Conservation (phyloP, 1,140 invertebrate genomes). For the Trichonephila clavata region DNA sequence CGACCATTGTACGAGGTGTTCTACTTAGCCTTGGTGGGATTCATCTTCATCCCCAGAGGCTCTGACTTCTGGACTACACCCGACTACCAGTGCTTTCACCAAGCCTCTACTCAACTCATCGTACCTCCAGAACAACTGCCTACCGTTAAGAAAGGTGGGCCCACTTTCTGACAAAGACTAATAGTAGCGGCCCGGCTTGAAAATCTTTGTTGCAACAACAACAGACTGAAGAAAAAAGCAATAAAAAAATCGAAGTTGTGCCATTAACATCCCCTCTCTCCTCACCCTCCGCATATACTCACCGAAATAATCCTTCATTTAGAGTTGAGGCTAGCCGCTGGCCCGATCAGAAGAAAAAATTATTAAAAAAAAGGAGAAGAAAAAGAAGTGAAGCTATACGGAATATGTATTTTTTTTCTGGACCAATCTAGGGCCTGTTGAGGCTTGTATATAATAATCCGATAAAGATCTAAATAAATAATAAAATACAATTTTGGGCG, state of each 20-base stretch:
- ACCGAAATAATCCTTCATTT: slow-evolving; percentile 63
- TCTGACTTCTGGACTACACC: slow-evolving; percentile 40
- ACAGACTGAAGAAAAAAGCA: neutral
- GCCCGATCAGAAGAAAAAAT: neutral
- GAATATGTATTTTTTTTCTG: neutral
- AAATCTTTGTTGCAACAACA: slow-evolving; percentile 67
- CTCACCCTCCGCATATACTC: neutral
- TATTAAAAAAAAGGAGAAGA: neutral
- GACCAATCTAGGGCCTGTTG: neutral
- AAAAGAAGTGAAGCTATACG: neutral
- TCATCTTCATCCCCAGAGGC: slow-evolving; percentile 12
- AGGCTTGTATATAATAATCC: slow-evolving; percentile 58
- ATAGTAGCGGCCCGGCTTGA: neutral
- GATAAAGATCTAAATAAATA: slow-evolving; percentile 73
- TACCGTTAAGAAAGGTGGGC: slow-evolving; percentile 44
- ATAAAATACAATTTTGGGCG: slow-evolving; percentile 64
- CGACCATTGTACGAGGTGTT: neutral
- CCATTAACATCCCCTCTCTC: slow-evolving; percentile 37
- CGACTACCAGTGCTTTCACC: neutral
- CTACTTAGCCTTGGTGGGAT: neutral
- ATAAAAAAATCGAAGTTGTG: neutral
- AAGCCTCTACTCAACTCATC: neutral
- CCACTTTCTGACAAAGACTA: slow-evolving; percentile 48
- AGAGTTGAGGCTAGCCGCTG: neutral
- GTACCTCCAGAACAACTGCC: neutral